Evolutionary conservation across 2,888 invertebrate genomes (phyloP), one percentile per base, ranked within the genome.

Genomic region (Sesia apiformis): DNA sequence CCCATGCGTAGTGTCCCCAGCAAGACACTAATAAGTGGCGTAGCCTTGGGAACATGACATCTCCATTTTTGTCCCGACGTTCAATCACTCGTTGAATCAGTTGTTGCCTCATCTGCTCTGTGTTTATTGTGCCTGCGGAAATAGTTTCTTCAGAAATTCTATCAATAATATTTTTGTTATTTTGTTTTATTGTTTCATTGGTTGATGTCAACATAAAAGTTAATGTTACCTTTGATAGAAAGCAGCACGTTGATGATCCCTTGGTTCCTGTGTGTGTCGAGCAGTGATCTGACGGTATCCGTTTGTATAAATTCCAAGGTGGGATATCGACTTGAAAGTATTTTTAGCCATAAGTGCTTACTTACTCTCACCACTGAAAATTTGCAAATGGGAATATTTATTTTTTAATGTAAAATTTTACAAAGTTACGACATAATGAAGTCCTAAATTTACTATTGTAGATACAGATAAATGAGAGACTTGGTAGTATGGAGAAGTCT

Each of bases 1-100:
- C 91, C 96, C 96, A 96, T 0, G 94, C 95, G 72, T 96, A 96
- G 61, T 93, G 92, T 0, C 95, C 95, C 92, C 94, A 95, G 65
- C 93, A 92, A 0, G 93, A 93, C 0, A 93, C 92, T 52, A 96
- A 77, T 46, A 91, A 84, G 54, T 93, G 93, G 3, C 92, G 90
- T 41, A 96, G 76, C 57, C 94, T 91, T 0, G 93, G 94, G 68
- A 93, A 94, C 67, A 90, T 84, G 5, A 93, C 74, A 40, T 90
- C 85, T 0, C 93, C 93, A 49, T 83, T 78, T 63, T 91, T 91
- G 63, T 93, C 91, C 5, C 90, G 84, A 52, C 90, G 80, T 46
- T 91, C 90, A 5, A 91, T 80, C 51, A 92, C 78, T 60, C 91
- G 86, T 23, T 88, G 77, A 0, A 72, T 72, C 38, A 92, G 78